Base-by-base conservation (phyloP, 2,113 vertebrate genomes). In the Ardeotis arabs region DNA sequence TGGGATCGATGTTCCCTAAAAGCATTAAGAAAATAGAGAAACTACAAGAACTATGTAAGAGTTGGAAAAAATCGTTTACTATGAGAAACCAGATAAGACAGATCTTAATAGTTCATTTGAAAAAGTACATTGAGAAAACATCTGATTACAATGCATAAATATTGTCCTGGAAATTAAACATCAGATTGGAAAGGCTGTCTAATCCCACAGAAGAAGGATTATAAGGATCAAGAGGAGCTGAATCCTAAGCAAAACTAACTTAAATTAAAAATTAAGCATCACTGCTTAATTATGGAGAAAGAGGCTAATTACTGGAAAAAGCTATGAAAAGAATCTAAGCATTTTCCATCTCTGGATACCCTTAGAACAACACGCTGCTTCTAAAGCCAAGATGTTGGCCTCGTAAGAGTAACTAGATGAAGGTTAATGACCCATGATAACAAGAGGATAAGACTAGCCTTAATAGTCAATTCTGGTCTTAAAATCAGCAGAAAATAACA, bases 121-220 rank as follows among this genome's bases (percentile, higher is more conserved):
- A 94, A 92, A 93, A 86, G 53, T 69, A 79, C 35, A 62, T 92
- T 95, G 66, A 86, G 63, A 83, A 80, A 92, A 88, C 4, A 88
- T 77, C 35, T 80, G 27, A 95, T 80, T 93, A 86, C 21, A n/a
- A 15, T 58, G 45, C 13, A 73, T 49, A 78, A 93, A 87, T 53
- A 89, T 19, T 53, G 24, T 5, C 33, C 45, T 80, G 70, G 35
- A 80, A 89, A 87, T 69, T 79, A 93, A 89, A 69, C 19, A 87
- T 23, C 37, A 85, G 58, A 60, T 55, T 87, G 49, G n/a, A 87
- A 90, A 79, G 62, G 21, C 41, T 76, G 31, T 0, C 0, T 69
- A 53, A 75, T 39, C 39, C 56, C 21, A 37, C 39, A 73, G 62
- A 87, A 78, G 68, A 47, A 89, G 67, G 35, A 66, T 58, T 82